Evolutionary conservation across 2,797 vertebrate species (phyloP), one percentile per base, ranked within the genome.

Genomic region (Chromobotia macracanthus): DNA sequence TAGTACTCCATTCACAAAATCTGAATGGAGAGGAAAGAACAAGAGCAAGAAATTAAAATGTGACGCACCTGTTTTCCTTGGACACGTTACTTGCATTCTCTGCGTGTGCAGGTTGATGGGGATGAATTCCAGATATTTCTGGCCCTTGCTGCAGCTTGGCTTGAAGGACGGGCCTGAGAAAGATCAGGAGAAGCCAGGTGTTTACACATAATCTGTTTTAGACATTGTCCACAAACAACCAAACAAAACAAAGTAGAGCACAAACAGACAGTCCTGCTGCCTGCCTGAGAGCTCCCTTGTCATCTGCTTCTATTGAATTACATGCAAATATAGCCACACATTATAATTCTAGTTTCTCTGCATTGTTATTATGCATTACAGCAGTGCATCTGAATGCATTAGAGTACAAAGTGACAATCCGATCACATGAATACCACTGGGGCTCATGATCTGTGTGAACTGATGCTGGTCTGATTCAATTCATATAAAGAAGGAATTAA

Each of bases 81-180:
- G 96, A 87, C 96, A 96, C 1, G 94, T 95, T 80, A 99, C 96
- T 0, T 94, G 94, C 97, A 99, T 99, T 89, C 97, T 93, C 89
- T 99, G 97, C 70, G 97, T 94, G 91, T 99, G 97, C 81, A 99
- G 89, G 93, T 99, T 99, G 90, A 99, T 90, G 64, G 97, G 97
- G 90, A 99, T 94, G 91, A 99, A 99, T 92, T 99, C 96, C 87
- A 98, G 90, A 41, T 94, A 96, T 88, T 97, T 98, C 90, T 99
- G 97, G 86, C 95, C 95, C 95, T 98, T 99, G 91, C 95, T 97
- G 91, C 96, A 97, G 92, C 97, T 99, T 79, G 96, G 95, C 91
- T 98, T 99, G 90, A 99, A 99, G 53, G 94, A 96, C 64, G 94
- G 95, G 87, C 96, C 97, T 99, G 81, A 19, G 68, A 69, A 84